phyloP scores from a whole-genome alignment of 2,113 vertebrate species.

The Puma concolor region DNA sequence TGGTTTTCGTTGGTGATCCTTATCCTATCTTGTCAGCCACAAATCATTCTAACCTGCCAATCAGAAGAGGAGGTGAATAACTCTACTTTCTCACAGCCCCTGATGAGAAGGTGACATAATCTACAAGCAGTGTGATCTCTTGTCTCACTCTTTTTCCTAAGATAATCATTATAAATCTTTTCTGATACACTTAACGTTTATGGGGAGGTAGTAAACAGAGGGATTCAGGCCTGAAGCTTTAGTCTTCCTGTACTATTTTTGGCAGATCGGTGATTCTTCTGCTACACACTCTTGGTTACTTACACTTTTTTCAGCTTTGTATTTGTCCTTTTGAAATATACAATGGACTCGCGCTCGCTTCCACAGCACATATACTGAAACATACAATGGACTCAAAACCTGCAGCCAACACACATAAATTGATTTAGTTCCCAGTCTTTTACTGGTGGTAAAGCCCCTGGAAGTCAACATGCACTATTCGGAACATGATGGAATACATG shows the following conservation, averaged over 20 bases:
- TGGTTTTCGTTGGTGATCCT: not conserved
- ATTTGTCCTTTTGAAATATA: not conserved
- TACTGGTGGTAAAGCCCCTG: not conserved
- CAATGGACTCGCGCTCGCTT: not conserved
- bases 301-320: not conserved
- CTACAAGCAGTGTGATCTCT: not conserved
- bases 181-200: not conserved
- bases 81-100: not conserved
- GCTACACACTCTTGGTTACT: not conserved
- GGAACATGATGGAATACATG: not conserved
- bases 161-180: not conserved
- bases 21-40: not conserved
- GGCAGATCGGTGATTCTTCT: not conserved
- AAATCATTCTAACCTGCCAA: not conserved
- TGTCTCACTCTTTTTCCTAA: not conserved
- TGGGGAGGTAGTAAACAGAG: not conserved
- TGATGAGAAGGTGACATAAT: not conserved
- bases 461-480: slow-evolving; percentile 5
- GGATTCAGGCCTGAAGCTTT: not conserved
- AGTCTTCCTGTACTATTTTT: not conserved
- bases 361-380: not conserved
- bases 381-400: not conserved
- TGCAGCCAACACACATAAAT: not conserved
- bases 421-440: not conserved
- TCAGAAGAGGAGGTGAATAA: not conserved